Evolutionary conservation across 2,113 vertebrate genomes (phyloP), one percentile per base, ranked within the genome.

Genomic region (Aphyosemion australe): DNA sequence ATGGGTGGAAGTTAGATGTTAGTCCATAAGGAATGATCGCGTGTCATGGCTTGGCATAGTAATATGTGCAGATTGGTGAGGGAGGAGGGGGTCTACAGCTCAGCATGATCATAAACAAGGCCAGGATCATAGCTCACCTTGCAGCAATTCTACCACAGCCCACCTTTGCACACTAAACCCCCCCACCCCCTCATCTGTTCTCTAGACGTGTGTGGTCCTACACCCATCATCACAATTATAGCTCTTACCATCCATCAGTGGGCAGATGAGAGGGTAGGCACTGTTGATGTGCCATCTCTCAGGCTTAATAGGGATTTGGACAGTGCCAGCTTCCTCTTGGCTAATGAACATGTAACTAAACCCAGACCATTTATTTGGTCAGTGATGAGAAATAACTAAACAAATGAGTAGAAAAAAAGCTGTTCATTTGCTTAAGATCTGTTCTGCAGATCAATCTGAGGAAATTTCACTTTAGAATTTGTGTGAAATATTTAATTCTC

Each of bases 41-140:
- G 15, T 80, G 78, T 69, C 59, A 21, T 62, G 53, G 65, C 74
- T 79, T 83, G 80, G 75, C 80, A 82, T 65, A 59, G 68, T 72
- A 72, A 78, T 72, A 83, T 62, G 84, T 78, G 58, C 85, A 87
- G 87, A 87, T 80, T 78, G 84, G 80, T 80, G 61, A 52, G 21
- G 54, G 69, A 78, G 84, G 80, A 51, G 52, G 61, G 47, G 56
- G 69, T 67, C 75, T 55, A 82, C 82, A 86, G 84, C 81, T 87
- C 85, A 82, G 77, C 66, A 61, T 71, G 84, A 77, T 82, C 73
- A 79, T 76, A 78, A 82, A 71, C 12, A 39, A 74, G 67, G 78
- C 83, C 75, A 74, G 82, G 47, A 65, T 72, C 74, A 70, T 67
- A 74, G 71, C 82, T 87, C 79, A 88, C 80, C 83, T 84, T 63